Evolutionary conservation across 2,888 invertebrate species (phyloP).

Genomic region (Luffia ferchaultella): DNA sequence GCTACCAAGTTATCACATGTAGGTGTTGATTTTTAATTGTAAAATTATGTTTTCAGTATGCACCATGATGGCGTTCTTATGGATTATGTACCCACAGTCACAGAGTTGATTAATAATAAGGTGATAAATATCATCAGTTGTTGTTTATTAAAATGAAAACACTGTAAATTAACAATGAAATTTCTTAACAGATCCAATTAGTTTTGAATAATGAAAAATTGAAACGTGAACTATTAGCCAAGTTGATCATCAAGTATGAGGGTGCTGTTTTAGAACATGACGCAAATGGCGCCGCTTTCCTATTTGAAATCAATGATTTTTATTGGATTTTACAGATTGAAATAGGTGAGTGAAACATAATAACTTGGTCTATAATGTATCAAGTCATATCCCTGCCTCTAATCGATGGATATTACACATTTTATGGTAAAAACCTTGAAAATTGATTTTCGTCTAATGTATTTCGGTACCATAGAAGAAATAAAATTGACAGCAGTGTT

Average conservation of each 20-base stretch:
- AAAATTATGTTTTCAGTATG: constrained; percentile 54
- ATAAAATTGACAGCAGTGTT: too few relatives aligned
- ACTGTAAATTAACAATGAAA: background rate
- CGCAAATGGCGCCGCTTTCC: constrained; percentile 57
- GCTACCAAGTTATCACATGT: too few relatives aligned
- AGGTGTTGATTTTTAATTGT: too few relatives aligned
- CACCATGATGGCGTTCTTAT: constrained; percentile 58
- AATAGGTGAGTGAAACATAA: constrained; percentile 54
- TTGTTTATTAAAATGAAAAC: too few relatives aligned
- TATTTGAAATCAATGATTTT: constrained; percentile 70
- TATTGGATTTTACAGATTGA: constrained; percentile 69
- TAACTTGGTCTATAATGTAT: too few relatives aligned
- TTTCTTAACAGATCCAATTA: constrained; percentile 39
- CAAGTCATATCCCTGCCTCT: too few relatives aligned
- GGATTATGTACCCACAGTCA: constrained; percentile 67
- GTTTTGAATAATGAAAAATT: constrained; percentile 49
- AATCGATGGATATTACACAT: too few relatives aligned
- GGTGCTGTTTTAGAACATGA: constrained; percentile 56
- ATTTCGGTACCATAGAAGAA: too few relatives aligned
- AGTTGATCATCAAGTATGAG: constrained; percentile 56
- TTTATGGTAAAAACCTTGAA: too few relatives aligned
- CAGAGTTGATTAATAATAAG: constrained; percentile 58
- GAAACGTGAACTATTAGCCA: constrained; percentile 48
- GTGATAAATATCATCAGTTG: too few relatives aligned
- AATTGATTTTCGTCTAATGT: too few relatives aligned